Evolutionary conservation across 2,113 vertebrate species (phyloP), one percentile per base, ranked within the genome.

Genomic region (Acanthochromis polyacanthus): DNA sequence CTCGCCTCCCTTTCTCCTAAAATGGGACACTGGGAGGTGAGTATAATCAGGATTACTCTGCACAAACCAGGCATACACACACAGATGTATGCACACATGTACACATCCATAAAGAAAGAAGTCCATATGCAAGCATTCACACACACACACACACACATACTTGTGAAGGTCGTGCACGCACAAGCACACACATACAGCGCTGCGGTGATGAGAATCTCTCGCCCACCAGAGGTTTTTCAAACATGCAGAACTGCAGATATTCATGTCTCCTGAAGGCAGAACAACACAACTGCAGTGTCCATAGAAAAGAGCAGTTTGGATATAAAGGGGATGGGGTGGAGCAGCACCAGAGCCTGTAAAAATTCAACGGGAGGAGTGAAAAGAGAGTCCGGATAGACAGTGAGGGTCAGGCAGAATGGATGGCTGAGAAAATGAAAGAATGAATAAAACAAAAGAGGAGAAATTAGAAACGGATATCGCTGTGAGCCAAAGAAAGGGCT

Each of bases 371-470:
- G 76, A 67, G 55, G 48, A 59, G 55, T 48, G 28, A 69, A 57
- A 22, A 80, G 40, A 58, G 38, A 81, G 51, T 38, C 38, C 1
- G 28, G 69, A 77, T 43, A 69, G 86, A 81, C 57, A 79, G 65
- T 7, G 66, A 77, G 80, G 79, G 72, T 72, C 75, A 83, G 64
- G 43, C 52, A 72, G 78, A 79, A 85, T 82, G n/a, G 87, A 90
- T 82, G 75, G 68, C 63, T n/a, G 63, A 71, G 77, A 90, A 91
- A 87, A 92, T 92, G 84, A 91, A 89, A 88, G 64, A 79, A 92
- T 91, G 88, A 92, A 93, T 92, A 92, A 92, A 91, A 90, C 86
- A 93, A 69, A 84, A 88, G 88, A 71, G 75, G 45, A 84, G 69
- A 87, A 93, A 91, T 91, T 90, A 88, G 78, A 88, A 89, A 88